Base-by-base conservation (phyloP, 1,140 invertebrate genomes). In the Elysia chlorotica region DNA sequence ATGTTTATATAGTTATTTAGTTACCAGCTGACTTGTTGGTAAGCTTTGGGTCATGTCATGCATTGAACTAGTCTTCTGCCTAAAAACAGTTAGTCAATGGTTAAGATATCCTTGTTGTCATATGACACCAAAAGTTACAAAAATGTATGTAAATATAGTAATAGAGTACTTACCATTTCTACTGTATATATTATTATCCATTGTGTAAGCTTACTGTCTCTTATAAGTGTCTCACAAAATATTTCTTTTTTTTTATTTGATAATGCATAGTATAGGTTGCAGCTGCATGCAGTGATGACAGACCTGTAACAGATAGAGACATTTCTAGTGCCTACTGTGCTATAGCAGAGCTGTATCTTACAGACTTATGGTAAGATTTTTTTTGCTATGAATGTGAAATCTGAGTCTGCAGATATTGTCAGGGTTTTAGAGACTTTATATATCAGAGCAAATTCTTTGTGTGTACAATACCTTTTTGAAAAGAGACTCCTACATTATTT, bases 281-380 rank as follows among this genome's bases (percentile, higher is more conserved):
- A 68, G 80, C 78, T 54, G 80, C 81, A 19, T 81, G 81, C 71
- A 71, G 74, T n/a, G 73, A 75, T 31, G 68, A 76, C 19, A 65
- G 71, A 21, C 56, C 67, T 19, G 69, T 79, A n/a, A 77, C 79
- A 36, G 77, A 75, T 36, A 81, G 78, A 65, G 83, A 85, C 56
- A 79, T 89, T 21, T 88, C 88, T 19, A 83, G 81, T 73, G 88
- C 88, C 1, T 86, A 86, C 75, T 86, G 86, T 68, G 82, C 88
- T 14, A 78, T 89, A 33, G 86, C 88, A 36, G 88, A 89, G 78
- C 79, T 89, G 19, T 89, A 87, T 73, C 86, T 89, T 81, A 89
- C 88, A 48, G 88, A 89, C 75, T 81, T 80, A 5, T 89, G 86
- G 86, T 87, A 71, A 74, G 75, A 37, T 5, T 25, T 63, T 30